Percentiles rank a stretch among this genome's conserved stretches.
Conservation (phyloP, 2,888 invertebrate species). For the Acleris literana region DNA sequence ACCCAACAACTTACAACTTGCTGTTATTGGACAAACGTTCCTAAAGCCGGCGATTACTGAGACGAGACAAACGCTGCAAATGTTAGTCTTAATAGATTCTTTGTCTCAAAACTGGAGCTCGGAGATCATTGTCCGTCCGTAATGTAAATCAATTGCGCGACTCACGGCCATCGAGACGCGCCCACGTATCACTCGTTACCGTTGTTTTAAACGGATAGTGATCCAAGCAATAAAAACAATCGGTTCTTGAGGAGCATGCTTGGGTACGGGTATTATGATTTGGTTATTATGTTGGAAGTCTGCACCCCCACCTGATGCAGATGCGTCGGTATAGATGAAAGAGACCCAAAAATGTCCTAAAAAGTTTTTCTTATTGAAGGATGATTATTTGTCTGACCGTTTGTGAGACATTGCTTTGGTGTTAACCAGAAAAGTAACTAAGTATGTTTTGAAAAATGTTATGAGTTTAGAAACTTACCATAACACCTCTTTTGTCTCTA, state of each 20-base stretch:
- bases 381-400: not conserved
- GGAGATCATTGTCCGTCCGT: conserved; percentile 30
- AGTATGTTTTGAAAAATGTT: no score
- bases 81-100: conserved; percentile 1
- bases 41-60: not conserved
- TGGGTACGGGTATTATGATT: conserved; percentile 5
- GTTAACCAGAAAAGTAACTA: no score
- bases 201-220: conserved; percentile 42
- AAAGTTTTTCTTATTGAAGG: not conserved
- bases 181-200: conserved; percentile 51
- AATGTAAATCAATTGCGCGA: conserved; percentile 31
- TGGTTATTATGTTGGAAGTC: conserved; percentile 5
- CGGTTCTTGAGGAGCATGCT: conserved; percentile 4
- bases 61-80: conserved; percentile 4
- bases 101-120: conserved; percentile 6
- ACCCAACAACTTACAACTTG: not conserved
- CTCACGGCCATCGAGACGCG: conserved; percentile 26
- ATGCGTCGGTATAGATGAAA: not conserved
- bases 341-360: not conserved
- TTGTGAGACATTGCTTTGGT: no score
- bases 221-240: conserved; percentile 25
- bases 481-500: not conserved
- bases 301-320: not conserved
- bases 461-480: no score
- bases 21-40: conserved; percentile 2